Base-by-base conservation (phyloP, 1,140 invertebrate species). In the Diachasmimorpha longicaudata region DNA sequence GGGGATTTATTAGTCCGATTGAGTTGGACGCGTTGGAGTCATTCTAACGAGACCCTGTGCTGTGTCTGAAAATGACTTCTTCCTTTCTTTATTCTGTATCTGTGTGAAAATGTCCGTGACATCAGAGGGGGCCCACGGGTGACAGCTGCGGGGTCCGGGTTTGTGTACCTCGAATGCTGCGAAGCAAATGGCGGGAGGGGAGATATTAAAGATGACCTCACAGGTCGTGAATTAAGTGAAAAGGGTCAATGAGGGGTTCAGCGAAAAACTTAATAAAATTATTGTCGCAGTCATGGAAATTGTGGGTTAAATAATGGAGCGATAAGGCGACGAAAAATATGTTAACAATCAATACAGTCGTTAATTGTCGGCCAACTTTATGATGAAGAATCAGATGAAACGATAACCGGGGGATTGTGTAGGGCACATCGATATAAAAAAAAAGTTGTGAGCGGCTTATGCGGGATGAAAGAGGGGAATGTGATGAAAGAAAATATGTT, bases 201-300 rank as follows among this genome's bases (percentile, higher is more conserved):
- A 14, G 46, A 52, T 14, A 14, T 25, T 25, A 63, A 46, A 74
- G n/a, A 66, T 48, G 48, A 67, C 5, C 58, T 42, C 39, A 63
- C 70, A 31, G 5, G 52, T 63, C 58, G 21, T 14, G 13, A 11
- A 31, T 23, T 19, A 52, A 52, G 21, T 81, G 77, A 80, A 81
- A 82, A 76, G 76, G 80, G 81, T 82, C 82, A 83, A 83, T 82
- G 78, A 83, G 80, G 81, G 80, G 78, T 82, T 81, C 74, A 42
- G 42, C 48, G 74, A 21, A 9, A 63, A 63, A 63, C 19, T 63
- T 10, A 42, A 42, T 42, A 42, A 63, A 63, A 63, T 31, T 21
- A 63, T n/a, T n/a, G n/a, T n/a, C n/a, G n/a, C n/a, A n/a, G n/a
- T n/a, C n/a, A n/a, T n/a, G n/a, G n/a, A n/a, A n/a, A n/a, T n/a